phyloP scores from a whole-genome alignment of 2,797 vertebrate genomes.

The Trematomus bernacchii region DNA sequence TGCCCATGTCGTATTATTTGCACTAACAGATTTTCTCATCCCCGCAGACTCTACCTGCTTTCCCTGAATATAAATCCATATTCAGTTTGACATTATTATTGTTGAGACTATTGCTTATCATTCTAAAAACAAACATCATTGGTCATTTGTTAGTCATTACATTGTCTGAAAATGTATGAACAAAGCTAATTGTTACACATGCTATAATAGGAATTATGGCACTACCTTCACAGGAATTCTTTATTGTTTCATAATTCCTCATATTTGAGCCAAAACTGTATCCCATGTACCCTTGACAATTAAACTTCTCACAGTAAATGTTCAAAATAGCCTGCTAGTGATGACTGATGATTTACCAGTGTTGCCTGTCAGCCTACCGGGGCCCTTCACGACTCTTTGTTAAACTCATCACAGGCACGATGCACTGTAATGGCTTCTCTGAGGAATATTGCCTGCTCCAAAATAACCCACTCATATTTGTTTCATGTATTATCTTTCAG shows the following conservation, averaged over 20 bases:
- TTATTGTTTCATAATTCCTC: slow-evolving; percentile 11
- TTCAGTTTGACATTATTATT: too few species aligned
- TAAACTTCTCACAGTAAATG: slow-evolving; percentile 32
- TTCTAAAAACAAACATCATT: too few species aligned
- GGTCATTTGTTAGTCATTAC: too few species aligned
- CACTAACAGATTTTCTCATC: not conserved
- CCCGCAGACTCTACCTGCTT: not conserved
- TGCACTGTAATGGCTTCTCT: slow-evolving; percentile 46
- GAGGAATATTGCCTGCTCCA: slow-evolving; percentile 38
- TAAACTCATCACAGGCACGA: slow-evolving; percentile 58
- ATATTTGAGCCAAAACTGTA: slow-evolving; percentile 1
- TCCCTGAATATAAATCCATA: not conserved
- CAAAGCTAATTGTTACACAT: not conserved
- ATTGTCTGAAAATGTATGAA: too few species aligned
- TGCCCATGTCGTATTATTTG: not conserved
- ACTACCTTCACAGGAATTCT: not conserved
- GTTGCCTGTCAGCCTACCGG: slow-evolving; percentile 31
- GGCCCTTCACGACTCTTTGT: slow-evolving; percentile 26
- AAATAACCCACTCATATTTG: slow-evolving; percentile 38
- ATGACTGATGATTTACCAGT: slow-evolving; percentile 38
- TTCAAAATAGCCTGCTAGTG: slow-evolving; percentile 40
- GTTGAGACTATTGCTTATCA: too few species aligned
- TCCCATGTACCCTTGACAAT: slow-evolving; percentile 31
- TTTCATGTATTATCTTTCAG: slow-evolving; percentile 41
- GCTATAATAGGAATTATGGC: slow-evolving; percentile 6